Evolutionary conservation across 2,888 invertebrate genomes (phyloP).

Genomic region (Zhuqinia jingwanae): DNA sequence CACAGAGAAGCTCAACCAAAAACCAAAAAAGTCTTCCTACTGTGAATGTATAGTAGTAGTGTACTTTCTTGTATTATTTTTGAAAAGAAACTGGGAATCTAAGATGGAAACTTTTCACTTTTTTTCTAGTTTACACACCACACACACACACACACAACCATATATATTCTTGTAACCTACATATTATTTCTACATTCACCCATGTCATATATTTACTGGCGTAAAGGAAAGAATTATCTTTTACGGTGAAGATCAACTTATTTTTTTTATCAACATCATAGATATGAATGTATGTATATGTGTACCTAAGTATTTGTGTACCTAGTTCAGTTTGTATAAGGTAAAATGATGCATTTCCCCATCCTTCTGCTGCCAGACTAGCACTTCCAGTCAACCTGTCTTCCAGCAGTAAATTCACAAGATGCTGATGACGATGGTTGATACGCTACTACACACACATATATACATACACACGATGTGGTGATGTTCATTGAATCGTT

Average conservation of each 20-base stretch:
- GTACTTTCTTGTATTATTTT: background rate
- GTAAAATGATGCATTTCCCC: background rate
- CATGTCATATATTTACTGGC: conserved; percentile 27
- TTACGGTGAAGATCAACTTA: conserved; percentile 6
- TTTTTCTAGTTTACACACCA: conserved; percentile 1
- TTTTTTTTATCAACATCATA: background rate
- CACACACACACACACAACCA: background rate
- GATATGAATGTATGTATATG: too few species aligned
- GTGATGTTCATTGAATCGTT: conserved; percentile 72
- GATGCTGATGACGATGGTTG: conserved; percentile 58
- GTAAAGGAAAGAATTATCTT: conserved; percentile 24
- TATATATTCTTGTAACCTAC: conserved; percentile 10
- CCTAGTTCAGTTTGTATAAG: background rate
- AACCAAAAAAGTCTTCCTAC: too few species aligned
- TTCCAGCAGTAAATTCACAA: conserved; percentile 33
- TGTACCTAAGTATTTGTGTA: background rate
- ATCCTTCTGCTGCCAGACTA: conserved; percentile 3
- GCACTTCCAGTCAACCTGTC: background rate
- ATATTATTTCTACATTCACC: too few species aligned
- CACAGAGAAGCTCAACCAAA: background rate
- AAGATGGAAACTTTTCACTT: conserved; percentile 20
- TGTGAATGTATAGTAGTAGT: background rate
- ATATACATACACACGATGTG: too few species aligned
- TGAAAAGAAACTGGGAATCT: background rate
- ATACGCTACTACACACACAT: conserved; percentile 14